A percentile compares a stretch with the other conserved stretches of the same genome.
Conservation (phyloP, 2,113 vertebrate species). For the Corydoras maculifer region DNA sequence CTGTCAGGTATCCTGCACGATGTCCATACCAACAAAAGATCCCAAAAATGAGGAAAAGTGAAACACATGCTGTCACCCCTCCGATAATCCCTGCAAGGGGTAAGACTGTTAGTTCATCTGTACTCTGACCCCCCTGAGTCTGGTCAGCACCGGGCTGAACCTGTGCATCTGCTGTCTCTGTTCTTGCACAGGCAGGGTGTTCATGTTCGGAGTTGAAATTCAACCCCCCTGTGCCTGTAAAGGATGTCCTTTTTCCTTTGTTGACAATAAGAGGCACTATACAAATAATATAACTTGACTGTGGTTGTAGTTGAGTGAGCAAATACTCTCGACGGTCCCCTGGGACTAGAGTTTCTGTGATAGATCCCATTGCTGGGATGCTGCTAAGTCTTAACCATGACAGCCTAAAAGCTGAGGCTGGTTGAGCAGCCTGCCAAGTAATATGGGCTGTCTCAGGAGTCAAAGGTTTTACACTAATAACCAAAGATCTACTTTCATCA, state of each 20-base stretch:
- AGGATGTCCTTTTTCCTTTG: conserved; percentile 58
- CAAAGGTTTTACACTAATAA: conserved; percentile 79
- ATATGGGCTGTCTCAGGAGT: conserved; percentile 82
- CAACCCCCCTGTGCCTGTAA: conserved; percentile 65
- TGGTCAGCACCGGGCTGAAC: conserved; percentile 70
- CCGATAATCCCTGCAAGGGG: conserved; percentile 84
- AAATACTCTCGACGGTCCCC: conserved; percentile 85
- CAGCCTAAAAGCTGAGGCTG: conserved; percentile 77
- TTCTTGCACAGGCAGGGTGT: conserved; percentile 80
- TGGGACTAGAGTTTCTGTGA: conserved; percentile 86
- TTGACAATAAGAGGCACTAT: conserved; percentile 70
- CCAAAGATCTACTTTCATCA: conserved; percentile 67
- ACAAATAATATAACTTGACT: conserved; percentile 85
- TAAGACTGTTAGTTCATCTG: conserved; percentile 67
- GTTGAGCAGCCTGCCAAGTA: conserved; percentile 74
- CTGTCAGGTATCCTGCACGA: conserved; percentile 74
- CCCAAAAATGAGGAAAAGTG: conserved; percentile 79
- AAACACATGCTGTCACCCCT: conserved; percentile 80
- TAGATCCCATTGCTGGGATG: conserved; percentile 79
- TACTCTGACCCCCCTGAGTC: conserved; percentile 66
- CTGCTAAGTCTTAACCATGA: conserved; percentile 85
- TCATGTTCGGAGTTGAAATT: conserved; percentile 72
- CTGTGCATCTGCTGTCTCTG: conserved; percentile 74
- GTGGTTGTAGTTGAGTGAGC: conserved; percentile 80
- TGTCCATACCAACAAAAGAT: conserved; percentile 87